A percentile compares a stretch with the other conserved stretches of the same genome.
Conservation (phyloP, 2,113 vertebrate species). For the Meriones unguiculatus region DNA sequence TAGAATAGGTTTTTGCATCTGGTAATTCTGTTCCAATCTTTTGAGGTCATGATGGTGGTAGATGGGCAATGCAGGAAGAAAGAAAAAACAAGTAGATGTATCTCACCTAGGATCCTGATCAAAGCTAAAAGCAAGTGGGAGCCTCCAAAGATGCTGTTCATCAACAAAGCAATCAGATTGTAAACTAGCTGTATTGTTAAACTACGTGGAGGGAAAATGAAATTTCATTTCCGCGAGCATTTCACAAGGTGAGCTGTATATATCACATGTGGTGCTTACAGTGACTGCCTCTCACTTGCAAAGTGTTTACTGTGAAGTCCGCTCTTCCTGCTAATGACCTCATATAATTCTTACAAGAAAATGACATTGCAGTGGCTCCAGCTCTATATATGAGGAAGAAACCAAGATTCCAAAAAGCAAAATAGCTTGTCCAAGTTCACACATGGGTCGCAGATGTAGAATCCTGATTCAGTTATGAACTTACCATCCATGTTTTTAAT, state of each 20-base stretch:
- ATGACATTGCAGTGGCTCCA: neutral
- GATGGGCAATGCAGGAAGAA: neutral
- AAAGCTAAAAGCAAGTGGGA: neutral
- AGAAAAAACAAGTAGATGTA: neutral
- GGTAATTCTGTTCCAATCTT: neutral
- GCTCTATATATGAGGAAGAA: conserved; percentile 2
- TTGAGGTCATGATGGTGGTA: neutral
- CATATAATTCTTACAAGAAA: neutral
- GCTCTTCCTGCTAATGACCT: neutral
- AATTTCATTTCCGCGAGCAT: conserved; percentile 11
- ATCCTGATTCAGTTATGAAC: neutral
- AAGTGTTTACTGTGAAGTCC: neutral
- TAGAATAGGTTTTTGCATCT: rapidly evolving
- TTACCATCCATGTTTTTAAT: neutral
- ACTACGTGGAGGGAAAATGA: neutral
- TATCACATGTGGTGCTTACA: neutral
- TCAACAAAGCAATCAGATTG: conserved; percentile 1
- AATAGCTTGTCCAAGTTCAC: neutral
- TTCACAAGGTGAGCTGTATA: neutral
- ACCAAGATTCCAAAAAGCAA: neutral
- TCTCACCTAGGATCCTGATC: neutral
- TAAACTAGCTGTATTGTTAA: conserved; percentile 26
- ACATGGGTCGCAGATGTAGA: neutral
- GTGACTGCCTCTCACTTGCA: neutral
- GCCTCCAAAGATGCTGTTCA: neutral